A percentile compares a stretch with the other conserved stretches of the same genome.
phyloP scores from a whole-genome alignment of 2,113 vertebrate species.

The Hirundichthys speculiger region DNA sequence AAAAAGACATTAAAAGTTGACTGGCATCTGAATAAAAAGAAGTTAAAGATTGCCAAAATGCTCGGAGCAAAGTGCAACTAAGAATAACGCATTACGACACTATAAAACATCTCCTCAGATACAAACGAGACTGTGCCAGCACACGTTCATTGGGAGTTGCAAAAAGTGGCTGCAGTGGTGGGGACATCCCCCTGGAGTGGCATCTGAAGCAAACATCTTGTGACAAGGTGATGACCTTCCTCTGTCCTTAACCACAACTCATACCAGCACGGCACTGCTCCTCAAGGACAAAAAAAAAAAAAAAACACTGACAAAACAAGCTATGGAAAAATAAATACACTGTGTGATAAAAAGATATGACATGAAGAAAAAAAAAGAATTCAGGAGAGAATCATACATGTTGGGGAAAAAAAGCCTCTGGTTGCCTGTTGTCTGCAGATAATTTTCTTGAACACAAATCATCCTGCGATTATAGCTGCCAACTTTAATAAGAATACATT shows the following conservation, averaged over 20 bases:
- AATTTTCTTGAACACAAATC: conserved; percentile 38
- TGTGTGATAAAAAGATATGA: conserved; percentile 11
- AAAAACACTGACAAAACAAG: conserved; percentile 4
- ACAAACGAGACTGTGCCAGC: conserved; percentile 27
- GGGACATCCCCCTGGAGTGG: conserved; percentile 57
- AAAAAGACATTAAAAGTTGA: conserved; percentile 14
- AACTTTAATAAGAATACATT: conserved; percentile 62
- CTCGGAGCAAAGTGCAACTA: conserved; percentile 35
- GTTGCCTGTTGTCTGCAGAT: conserved; percentile 1
- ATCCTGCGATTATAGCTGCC: conserved; percentile 64
- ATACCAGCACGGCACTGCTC: conserved; percentile 26
- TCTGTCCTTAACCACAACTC: conserved; percentile 51
- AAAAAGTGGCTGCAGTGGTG: conserved; percentile 52
- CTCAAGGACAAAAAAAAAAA: conserved; percentile 30
- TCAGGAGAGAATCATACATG: not conserved
- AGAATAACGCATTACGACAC: conserved; percentile 51
- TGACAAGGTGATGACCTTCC: conserved; percentile 74
- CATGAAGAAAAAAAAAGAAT: conserved; percentile 8
- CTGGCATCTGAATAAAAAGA: not conserved
- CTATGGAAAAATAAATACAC: conserved; percentile 20
- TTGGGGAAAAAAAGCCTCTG: conserved; percentile 3
- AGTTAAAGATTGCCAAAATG: conserved; percentile 28
- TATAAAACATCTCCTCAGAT: conserved; percentile 24
- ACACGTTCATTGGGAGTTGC: conserved; percentile 52
- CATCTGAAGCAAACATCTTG: conserved; percentile 63